Percentiles rank a stretch among this genome's conserved stretches.
These are phyloP conservation scores for Nesospiza acunhae DNA, from an alignment of 2,113 vertebrate genomes.

Conservation along the genomic window DNA sequence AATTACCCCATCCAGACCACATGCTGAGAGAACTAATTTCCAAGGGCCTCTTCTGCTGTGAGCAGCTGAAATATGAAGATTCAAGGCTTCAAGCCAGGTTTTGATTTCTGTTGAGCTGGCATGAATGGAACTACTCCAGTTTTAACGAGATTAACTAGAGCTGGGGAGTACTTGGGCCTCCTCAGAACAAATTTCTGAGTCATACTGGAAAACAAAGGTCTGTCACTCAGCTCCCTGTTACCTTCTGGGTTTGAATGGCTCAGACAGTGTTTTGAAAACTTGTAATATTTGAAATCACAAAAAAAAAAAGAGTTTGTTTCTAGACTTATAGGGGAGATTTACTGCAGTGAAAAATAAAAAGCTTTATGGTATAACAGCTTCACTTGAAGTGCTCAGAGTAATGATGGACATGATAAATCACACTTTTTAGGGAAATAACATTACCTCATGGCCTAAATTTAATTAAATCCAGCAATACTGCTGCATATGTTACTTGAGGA, in stretches of 20 bases:
- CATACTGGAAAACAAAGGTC: neutral
- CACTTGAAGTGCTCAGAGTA: neutral
- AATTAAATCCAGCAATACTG: neutral
- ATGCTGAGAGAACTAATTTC: neutral
- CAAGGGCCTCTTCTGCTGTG: neutral
- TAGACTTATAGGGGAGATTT: neutral
- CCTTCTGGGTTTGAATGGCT: neutral
- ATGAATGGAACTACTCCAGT: neutral
- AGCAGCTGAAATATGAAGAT: conserved; percentile 27
- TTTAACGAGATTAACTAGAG: neutral
- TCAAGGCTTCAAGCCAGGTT: neutral
- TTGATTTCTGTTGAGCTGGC: conserved; percentile 1
- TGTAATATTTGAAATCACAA: neutral
- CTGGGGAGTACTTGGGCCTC: neutral
- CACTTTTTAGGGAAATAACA: neutral
- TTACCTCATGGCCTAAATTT: neutral
- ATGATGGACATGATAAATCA: neutral
- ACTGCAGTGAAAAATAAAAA: neutral
- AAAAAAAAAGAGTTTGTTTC: neutral
- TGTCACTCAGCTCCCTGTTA: neutral
- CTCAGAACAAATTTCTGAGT: neutral
- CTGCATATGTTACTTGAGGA: neutral
- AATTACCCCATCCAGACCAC: conserved; percentile 7
- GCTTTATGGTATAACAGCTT: neutral
- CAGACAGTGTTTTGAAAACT: neutral